Conservation (phyloP, 2,797 vertebrate genomes). For the Channa striata region DNA sequence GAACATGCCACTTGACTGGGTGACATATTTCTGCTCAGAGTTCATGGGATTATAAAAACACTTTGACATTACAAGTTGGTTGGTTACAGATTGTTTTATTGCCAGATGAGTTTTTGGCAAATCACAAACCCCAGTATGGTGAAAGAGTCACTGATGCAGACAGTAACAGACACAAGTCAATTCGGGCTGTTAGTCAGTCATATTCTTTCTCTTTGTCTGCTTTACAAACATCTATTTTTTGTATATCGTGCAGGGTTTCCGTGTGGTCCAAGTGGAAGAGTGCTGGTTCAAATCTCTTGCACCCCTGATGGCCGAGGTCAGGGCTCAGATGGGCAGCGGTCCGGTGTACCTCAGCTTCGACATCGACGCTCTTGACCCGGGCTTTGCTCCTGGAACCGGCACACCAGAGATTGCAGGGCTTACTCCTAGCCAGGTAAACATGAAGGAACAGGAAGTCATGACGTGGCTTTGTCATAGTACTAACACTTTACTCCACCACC, state of each 20-base stretch:
- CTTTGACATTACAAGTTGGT: no score
- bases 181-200: no score
- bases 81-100: no score
- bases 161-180: no score
- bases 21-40: no score
- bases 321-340: conserved; percentile 87
- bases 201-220: no score
- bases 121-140: no score
- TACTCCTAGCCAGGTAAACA: conserved; percentile 90
- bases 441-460: background rate
- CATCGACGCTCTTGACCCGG: conserved; percentile 92
- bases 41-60: no score
- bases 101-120: no score
- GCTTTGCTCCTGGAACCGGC: conserved; percentile 93
- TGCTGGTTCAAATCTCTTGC: conserved; percentile 93
- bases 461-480: no score
- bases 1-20: no score
- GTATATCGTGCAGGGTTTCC: conserved; percentile 87
- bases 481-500: background rate
- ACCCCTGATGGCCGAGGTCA: conserved; percentile 92
- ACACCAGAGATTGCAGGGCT: conserved; percentile 95
- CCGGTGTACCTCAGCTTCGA: conserved; percentile 94
- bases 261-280: conserved; percentile 88
- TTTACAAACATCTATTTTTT: background rate
- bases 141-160: no score